Evolutionary conservation across 2,113 vertebrate genomes (phyloP).

Genomic region (Callaeas wilsoni): DNA sequence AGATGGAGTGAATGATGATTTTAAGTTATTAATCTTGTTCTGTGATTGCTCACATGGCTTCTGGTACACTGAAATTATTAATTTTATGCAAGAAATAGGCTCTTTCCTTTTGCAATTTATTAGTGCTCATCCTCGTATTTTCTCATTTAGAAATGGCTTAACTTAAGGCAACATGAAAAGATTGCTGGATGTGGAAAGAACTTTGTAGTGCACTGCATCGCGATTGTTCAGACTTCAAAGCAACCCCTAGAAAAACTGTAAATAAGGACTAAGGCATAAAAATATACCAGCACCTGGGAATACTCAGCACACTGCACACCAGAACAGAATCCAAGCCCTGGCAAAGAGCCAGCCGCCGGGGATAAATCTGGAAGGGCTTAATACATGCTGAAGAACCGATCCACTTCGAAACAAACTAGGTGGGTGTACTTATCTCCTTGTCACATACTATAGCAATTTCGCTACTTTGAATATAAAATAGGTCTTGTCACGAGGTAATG

Average conservation of each 20-base stretch:
- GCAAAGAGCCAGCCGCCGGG: constrained; percentile 59
- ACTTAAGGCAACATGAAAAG: constrained; percentile 30
- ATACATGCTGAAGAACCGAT: constrained; percentile 46
- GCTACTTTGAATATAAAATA: constrained; percentile 60
- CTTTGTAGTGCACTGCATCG: constrained; percentile 31
- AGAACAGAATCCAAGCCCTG: constrained; percentile 57
- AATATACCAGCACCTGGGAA: constrained; percentile 73
- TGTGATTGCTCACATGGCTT: neutral
- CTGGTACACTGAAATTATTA: constrained; percentile 4
- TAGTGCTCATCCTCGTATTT: neutral
- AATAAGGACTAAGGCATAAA: constrained; percentile 73
- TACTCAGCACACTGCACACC: constrained; percentile 70
- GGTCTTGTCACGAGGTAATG: constrained; percentile 12
- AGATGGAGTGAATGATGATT: neutral
- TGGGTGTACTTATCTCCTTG: constrained; percentile 63
- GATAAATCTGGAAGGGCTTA: constrained; percentile 73
- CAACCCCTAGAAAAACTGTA: constrained; percentile 71
- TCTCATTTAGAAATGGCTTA: constrained; percentile 32
- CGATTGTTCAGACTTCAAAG: constrained; percentile 73
- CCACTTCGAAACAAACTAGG: constrained; percentile 57
- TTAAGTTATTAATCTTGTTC: neutral
- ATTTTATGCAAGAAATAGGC: constrained; percentile 26
- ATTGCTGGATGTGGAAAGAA: constrained; percentile 47
- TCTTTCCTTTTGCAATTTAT: neutral
- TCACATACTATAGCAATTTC: constrained; percentile 52